Conservation (phyloP, 2,888 invertebrate genomes). For the Ophioninae sp. region DNA sequence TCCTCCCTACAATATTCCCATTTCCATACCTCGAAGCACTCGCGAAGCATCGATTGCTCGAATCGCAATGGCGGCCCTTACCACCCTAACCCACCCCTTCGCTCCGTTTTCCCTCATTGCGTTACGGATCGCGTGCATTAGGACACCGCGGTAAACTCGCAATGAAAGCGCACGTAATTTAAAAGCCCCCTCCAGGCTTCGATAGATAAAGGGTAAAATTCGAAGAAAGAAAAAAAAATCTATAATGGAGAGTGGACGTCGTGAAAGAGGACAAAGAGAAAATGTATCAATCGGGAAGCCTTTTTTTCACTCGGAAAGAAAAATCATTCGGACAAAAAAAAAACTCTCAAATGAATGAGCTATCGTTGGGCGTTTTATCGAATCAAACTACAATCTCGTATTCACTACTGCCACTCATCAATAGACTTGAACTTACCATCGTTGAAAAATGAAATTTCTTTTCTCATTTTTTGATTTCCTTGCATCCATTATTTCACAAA, state of each 20-base stretch:
- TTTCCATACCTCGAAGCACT: slow-evolving; percentile 54
- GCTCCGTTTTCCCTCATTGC: background rate
- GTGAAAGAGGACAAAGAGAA: background rate
- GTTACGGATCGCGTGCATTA: background rate
- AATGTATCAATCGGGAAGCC: background rate
- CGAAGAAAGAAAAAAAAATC: background rate
- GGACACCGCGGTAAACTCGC: background rate
- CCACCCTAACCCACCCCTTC: background rate
- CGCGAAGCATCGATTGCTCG: slow-evolving; percentile 49
- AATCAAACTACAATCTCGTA: no score
- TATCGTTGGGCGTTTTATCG: no score
- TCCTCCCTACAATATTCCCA: slow-evolving; percentile 47
- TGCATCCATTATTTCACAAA: no score
- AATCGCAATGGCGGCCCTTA: slow-evolving; percentile 21
- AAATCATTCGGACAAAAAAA: background rate
- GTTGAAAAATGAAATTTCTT: no score
- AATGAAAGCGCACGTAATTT: background rate
- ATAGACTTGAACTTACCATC: no score
- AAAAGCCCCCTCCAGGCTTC: background rate
- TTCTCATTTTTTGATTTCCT: no score
- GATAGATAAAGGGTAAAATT: background rate
- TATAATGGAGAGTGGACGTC: background rate
- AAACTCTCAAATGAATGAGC: no score
- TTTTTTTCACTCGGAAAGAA: background rate
- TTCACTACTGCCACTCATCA: no score